Percentiles rank a stretch among this genome's conserved stretches.
phyloP scores from a whole-genome alignment of 2,797 vertebrate genomes.

The Protonibea diacanthus region DNA sequence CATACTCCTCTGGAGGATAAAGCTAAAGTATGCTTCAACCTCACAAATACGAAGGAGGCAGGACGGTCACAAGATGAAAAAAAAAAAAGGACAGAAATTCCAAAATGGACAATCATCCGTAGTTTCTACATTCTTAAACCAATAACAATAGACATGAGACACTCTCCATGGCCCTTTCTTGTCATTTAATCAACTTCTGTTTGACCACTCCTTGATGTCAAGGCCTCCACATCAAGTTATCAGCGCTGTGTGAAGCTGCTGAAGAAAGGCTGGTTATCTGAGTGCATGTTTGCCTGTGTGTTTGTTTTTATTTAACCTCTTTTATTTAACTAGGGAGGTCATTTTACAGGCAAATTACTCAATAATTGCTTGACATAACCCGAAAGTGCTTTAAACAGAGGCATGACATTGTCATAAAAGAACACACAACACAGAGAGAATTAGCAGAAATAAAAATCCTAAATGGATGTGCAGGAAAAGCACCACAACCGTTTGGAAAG shows the following conservation, averaged over 20 bases:
- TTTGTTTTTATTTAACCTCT: conserved; percentile 62
- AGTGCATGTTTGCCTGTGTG: background rate
- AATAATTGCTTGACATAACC: conserved; percentile 7
- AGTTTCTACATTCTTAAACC: conserved; percentile 9
- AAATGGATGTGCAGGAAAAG: background rate
- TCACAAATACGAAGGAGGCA: background rate
- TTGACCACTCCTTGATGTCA: conserved; percentile 45
- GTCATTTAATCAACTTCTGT: conserved; percentile 49
- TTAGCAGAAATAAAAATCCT: conserved; percentile 2
- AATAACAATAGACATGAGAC: conserved; percentile 1
- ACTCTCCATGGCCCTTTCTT: conserved; percentile 1
- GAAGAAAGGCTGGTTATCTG: conserved; percentile 51
- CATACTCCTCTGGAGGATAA: conserved; percentile 29
- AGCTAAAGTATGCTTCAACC: conserved; percentile 27
- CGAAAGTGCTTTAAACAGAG: background rate
- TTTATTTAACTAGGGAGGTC: conserved; percentile 58
- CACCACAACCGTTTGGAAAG: conserved; percentile 20
- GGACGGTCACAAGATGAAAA: background rate
- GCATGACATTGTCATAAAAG: background rate
- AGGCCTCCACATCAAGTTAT: conserved; percentile 48
- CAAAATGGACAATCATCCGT: background rate
- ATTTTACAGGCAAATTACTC: conserved; percentile 40
- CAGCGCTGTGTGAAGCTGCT: conserved; percentile 32
- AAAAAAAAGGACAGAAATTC: background rate
- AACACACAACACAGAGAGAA: conserved; percentile 1